Evolutionary conservation across 35 echinoderm and acorn worm species (phyloP).

Genomic region (Heliocidaris tuberculata): DNA sequence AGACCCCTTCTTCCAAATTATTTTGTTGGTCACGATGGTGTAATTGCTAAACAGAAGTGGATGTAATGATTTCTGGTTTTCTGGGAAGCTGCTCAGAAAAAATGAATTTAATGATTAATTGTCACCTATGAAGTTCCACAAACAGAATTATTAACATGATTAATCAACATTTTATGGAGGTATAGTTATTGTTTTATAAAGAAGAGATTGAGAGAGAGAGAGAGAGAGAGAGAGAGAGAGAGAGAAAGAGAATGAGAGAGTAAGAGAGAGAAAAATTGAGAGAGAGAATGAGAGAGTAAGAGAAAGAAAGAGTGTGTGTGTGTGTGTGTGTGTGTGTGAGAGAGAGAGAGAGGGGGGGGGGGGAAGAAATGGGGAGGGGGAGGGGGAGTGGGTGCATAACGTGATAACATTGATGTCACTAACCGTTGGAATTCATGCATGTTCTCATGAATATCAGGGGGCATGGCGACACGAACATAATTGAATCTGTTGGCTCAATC

Average conservation of each 20-base stretch:
- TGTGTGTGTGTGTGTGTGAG: too few relatives aligned
- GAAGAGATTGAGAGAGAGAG: background rate
- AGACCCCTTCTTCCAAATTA: background rate
- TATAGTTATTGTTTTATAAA: background rate
- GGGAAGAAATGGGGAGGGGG: too few relatives aligned
- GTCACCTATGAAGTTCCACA: background rate
- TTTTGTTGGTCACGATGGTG: background rate
- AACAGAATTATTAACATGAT: too few relatives aligned
- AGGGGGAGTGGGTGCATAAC: too few relatives aligned
- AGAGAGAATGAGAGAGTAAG: too few relatives aligned
- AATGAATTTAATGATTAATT: background rate
- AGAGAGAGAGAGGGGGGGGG: background rate
- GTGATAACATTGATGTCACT: too few relatives aligned
- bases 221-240: conserved; percentile 37
- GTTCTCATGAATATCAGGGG: background rate
- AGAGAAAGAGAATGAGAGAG: background rate
- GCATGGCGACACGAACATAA: too few relatives aligned
- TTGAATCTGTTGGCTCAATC: too few relatives aligned
- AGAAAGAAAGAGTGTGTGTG: too few relatives aligned
- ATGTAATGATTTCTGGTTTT: background rate
- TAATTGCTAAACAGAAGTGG: background rate
- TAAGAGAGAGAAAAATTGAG: background rate
- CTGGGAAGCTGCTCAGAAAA: background rate
- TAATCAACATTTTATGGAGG: too few relatives aligned
- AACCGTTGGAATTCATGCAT: background rate